A percentile compares a stretch with the other conserved stretches of the same genome.
Evolutionary conservation across 2,113 vertebrate genomes (phyloP).

Genomic region (Atlantisia rogersi): DNA sequence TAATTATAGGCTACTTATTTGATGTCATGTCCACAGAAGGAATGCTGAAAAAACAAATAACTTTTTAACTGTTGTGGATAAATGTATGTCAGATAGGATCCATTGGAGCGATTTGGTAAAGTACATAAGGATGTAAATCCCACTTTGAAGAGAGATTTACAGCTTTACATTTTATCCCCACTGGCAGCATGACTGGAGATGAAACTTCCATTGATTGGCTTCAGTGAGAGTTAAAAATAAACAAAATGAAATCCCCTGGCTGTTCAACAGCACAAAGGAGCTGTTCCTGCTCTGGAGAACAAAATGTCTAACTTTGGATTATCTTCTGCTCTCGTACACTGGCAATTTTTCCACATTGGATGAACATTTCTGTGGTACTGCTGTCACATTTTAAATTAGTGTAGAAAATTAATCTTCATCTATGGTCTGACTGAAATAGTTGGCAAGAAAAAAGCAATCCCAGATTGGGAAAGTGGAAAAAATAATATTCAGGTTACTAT

Average conservation of each 20-base stretch:
- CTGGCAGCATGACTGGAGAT: neutral
- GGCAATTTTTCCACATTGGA: neutral
- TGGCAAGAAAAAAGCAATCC: neutral
- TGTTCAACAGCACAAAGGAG: neutral
- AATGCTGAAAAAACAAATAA: neutral
- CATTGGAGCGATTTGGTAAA: neutral
- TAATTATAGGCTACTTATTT: neutral
- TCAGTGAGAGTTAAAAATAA: conserved; percentile 42
- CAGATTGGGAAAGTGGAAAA: neutral
- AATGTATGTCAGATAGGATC: neutral
- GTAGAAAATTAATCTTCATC: neutral
- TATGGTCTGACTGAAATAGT: neutral
- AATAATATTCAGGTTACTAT: neutral
- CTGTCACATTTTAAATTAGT: neutral
- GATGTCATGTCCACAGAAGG: neutral
- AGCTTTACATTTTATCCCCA: conserved; percentile 40
- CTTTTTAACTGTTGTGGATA: neutral
- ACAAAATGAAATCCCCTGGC: neutral
- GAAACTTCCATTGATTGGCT: conserved; percentile 39
- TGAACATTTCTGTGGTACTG: neutral
- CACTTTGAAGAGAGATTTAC: conserved; percentile 42
- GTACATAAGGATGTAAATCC: neutral
- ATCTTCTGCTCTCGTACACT: neutral
- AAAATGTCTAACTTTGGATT: neutral
- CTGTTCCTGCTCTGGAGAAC: neutral